Evolutionary conservation across 2,888 invertebrate genomes (phyloP).

Genomic region (Thymelicus lineola): DNA sequence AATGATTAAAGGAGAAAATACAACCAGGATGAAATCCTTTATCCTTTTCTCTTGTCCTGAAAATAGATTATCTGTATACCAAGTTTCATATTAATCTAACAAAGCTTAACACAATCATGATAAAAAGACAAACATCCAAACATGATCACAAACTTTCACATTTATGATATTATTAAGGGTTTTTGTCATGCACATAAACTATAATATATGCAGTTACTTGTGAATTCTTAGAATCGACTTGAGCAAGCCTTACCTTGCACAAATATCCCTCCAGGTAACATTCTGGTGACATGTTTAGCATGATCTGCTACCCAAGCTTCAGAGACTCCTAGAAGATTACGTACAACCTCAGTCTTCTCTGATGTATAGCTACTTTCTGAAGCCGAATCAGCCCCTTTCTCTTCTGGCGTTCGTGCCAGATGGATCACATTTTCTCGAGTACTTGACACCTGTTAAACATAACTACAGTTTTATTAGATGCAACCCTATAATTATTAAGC

Average conservation of each 20-base stretch:
- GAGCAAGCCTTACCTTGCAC: conserved; percentile 86
- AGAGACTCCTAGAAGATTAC: conserved; percentile 84
- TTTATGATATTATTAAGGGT: too few species aligned
- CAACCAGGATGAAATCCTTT: too few species aligned
- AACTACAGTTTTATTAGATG: not conserved
- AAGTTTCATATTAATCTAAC: too few species aligned
- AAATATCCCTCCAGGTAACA: conserved; percentile 96
- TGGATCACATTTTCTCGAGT: conserved; percentile 92
- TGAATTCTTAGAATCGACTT: too few species aligned
- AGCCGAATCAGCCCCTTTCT: conserved; percentile 64
- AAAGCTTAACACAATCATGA: too few species aligned
- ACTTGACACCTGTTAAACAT: conserved; percentile 82
- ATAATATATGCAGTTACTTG: too few species aligned
- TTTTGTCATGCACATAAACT: too few species aligned
- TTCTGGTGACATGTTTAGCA: conserved; percentile 93
- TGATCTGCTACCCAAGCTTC: conserved; percentile 91
- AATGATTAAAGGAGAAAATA: too few species aligned
- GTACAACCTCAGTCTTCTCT: conserved; percentile 66
- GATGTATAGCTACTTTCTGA: conserved; percentile 66
- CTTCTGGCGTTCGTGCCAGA: conserved; percentile 90
- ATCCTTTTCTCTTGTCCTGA: too few species aligned
- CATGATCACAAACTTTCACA: too few species aligned
- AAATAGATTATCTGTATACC: too few species aligned
- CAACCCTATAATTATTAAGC: not conserved
- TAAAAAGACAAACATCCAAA: too few species aligned